Conservation (phyloP, 2,888 invertebrate species). For the Caenorhabditis uteleia region DNA sequence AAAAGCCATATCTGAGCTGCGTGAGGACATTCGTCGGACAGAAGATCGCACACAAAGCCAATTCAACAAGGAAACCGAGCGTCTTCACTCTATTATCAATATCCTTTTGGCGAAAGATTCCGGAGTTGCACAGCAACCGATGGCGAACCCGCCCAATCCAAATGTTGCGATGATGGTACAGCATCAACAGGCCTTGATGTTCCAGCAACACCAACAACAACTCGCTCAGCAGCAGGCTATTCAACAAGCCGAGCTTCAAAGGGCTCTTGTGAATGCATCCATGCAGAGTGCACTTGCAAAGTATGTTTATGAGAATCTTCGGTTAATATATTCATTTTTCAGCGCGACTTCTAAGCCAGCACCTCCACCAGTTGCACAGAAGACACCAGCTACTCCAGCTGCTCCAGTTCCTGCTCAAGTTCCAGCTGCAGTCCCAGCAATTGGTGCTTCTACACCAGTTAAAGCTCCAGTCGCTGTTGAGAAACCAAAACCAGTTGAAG, state of each 20-base stretch:
- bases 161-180: conserved; percentile 3
- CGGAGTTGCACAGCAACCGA: too few species aligned
- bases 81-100: conserved; percentile 41
- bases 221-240: not conserved
- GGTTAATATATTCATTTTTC: conserved; percentile 1
- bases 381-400: conserved; percentile 3
- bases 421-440: conserved; percentile 6
- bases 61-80: conserved; percentile 38
- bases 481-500: not conserved
- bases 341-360: not conserved
- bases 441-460: not conserved
- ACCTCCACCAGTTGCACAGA: not conserved
- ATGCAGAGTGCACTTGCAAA: too few species aligned
- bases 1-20: conserved; percentile 17
- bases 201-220: conserved; percentile 20
- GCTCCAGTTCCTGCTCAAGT: not conserved
- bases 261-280: too few species aligned
- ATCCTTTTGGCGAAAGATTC: conserved; percentile 22
- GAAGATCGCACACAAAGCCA: conserved; percentile 26
- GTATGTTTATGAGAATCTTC: not conserved
- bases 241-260: too few species aligned
- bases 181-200: conserved; percentile 14
- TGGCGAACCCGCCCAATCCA: conserved; percentile 6
- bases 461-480: not conserved
- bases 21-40: conserved; percentile 34